Conservation (phyloP, 2,888 invertebrate genomes). For the Agonopterix alstromeriana region DNA sequence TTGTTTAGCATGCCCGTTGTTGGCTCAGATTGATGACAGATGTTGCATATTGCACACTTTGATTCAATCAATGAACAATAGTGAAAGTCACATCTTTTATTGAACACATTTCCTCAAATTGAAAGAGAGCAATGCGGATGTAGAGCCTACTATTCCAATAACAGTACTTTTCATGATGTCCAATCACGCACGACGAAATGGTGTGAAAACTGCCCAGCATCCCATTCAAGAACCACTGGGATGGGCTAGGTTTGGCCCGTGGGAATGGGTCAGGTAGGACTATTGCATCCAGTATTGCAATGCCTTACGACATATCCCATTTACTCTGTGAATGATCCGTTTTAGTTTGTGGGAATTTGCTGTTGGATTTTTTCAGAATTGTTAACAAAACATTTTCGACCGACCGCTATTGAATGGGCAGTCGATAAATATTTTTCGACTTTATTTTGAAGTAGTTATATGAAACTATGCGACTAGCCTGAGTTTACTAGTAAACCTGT, state of each 20-base stretch:
- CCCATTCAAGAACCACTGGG: slow-evolving; percentile 37
- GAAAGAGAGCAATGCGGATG: slow-evolving; percentile 40
- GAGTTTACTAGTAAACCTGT: no score
- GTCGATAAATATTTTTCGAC: no score
- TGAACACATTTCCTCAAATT: slow-evolving; percentile 29
- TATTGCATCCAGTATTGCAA: no score
- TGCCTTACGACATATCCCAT: slow-evolving; percentile 14
- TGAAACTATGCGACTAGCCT: no score
- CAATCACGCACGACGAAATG: slow-evolving; percentile 49
- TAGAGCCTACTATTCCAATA: slow-evolving; percentile 28
- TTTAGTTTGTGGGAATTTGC: no score
- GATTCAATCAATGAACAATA: slow-evolving; percentile 6
- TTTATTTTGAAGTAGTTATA: no score
- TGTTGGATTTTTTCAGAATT: no score
- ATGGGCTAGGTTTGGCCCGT: slow-evolving; percentile 56
- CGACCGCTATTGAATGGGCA: no score
- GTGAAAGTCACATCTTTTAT: slow-evolving; percentile 42
- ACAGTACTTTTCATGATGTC: slow-evolving; percentile 43
- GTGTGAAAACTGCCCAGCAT: slow-evolving; percentile 55
- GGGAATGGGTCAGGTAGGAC: slow-evolving; percentile 32
- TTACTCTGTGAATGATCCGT: background rate
- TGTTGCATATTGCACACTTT: no score
- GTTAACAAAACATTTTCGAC: no score
- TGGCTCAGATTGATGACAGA: no score
- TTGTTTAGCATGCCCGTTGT: no score